phyloP scores from a whole-genome alignment of 2,888 invertebrate species.

The Rapana venosa region DNA sequence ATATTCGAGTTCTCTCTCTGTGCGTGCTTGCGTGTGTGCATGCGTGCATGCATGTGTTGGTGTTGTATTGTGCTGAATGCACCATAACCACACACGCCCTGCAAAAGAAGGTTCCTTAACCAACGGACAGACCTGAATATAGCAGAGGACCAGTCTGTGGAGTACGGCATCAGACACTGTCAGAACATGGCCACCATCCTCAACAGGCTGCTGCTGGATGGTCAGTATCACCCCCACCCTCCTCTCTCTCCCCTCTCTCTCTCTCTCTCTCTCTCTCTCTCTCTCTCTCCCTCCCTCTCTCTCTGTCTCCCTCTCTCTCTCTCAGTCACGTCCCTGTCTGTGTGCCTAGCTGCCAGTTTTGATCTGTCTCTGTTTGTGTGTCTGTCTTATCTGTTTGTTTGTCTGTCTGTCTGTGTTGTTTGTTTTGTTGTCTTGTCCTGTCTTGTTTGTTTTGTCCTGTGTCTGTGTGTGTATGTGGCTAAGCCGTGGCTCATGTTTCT shows the following conservation, averaged over 20 bases:
- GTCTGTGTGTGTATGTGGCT: too few relatives aligned
- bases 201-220: constrained; percentile 92
- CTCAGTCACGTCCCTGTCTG: not conserved
- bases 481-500: too few relatives aligned
- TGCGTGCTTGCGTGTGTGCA: not conserved
- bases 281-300: not conserved
- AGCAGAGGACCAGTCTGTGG: constrained; percentile 78
- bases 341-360: not conserved
- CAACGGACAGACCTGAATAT: constrained; percentile 76
- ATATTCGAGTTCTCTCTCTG: too few relatives aligned
- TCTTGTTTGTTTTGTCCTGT: too few relatives aligned
- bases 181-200: constrained; percentile 96
- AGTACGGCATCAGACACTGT: constrained; percentile 83
- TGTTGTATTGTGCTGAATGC: not conserved
- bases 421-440: too few relatives aligned
- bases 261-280: not conserved
- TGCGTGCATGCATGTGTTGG: not conserved
- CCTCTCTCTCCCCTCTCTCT: not conserved
- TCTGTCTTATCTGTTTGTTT: not conserved
- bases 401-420: too few relatives aligned
- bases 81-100: too few relatives aligned
- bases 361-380: not conserved
- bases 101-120: not conserved
- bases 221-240: constrained; percentile 82
- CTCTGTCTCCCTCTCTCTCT: not conserved